Base-by-base conservation (phyloP, 2,888 invertebrate species). In the Cheilosia urbana region DNA sequence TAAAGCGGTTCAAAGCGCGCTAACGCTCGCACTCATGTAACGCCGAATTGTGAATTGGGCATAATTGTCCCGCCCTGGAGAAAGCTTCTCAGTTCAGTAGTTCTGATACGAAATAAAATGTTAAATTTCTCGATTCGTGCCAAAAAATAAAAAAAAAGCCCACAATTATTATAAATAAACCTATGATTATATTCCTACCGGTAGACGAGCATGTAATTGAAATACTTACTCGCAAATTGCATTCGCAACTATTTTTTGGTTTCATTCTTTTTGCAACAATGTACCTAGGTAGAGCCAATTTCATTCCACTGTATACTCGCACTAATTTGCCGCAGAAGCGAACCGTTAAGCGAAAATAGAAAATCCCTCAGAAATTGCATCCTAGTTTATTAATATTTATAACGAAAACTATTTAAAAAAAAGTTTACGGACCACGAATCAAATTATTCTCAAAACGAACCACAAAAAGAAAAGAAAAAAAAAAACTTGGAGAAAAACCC, bases 361-460 rank as follows among this genome's bases (percentile, higher is more conserved):
- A 57, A 45, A 19, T n/a, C 34, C 4, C 47, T n/a, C 58, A 47
- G 21, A 49, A 47, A 58, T 19, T 60, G 24, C 49, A 51, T 71
- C 47, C 40, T 71, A 60, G 27, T 51, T 24, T 13, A 60, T 71
- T 58, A 2, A 17, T 37, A 45, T 68, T 45, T 49, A 9, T 6
- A 6, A n/a, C 4, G 21, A 19, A 21, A 49, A 47, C 42, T 30
- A 69, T 27, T 55, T 45, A 4, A 66, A 55, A 55, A 53, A 60
- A 24, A 58, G 27, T 30, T 13, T 15, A 42, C 55, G 27, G 19
- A 58, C 58, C 21, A 53, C 37, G 45, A 68, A 45, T 58, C 11
- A 47, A 69, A 69, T 77, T 69, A 77, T 77, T 24, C 34, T 45
- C 15, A 37, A 77, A 40, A 60, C 37, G 42, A 37, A 42, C 65